These are phyloP conservation scores for Sebastes goodei DNA, from an alignment of 2,797 vertebrate species.

Conservation along the genomic window DNA sequence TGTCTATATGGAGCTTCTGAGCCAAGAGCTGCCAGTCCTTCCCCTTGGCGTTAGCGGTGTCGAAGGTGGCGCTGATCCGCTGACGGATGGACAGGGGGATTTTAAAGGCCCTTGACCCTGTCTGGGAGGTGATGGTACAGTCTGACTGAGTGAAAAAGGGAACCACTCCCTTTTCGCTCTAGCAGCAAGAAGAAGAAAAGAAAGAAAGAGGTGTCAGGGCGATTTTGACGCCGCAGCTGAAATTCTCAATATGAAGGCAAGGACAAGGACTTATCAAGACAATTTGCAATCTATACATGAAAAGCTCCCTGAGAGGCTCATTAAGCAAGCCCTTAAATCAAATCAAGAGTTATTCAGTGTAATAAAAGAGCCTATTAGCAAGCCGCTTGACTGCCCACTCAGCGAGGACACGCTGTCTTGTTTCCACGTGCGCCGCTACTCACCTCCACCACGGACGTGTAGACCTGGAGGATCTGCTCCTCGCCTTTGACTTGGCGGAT, in stretches of 20 bases:
- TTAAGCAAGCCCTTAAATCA: conserved; percentile 63
- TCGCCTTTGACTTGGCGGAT: conserved; percentile 92
- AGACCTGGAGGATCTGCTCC: conserved; percentile 90
- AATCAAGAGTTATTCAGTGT: conserved; percentile 59
- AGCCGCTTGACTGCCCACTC: conserved; percentile 14
- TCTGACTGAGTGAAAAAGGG: conserved; percentile 89
- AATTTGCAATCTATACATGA: conserved; percentile 56
- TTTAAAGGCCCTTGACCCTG: conserved; percentile 93
- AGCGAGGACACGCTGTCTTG: background rate
- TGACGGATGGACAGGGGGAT: conserved; percentile 94
- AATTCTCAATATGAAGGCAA: conserved; percentile 42
- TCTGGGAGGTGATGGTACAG: conserved; percentile 87
- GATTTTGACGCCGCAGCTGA: background rate
- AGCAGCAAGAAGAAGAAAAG: background rate
- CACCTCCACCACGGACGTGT: conserved; percentile 76
- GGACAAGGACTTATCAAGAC: conserved; percentile 48
- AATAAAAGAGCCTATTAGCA: conserved; percentile 56
- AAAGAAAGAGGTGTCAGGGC: background rate
- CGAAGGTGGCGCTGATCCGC: conserved; percentile 94
- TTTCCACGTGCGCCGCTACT: conserved; percentile 2
- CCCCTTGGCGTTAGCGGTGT: conserved; percentile 89
- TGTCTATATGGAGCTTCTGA: conserved; percentile 92
- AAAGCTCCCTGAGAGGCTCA: conserved; percentile 60
- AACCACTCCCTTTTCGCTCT: conserved; percentile 88
- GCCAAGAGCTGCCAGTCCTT: conserved; percentile 97